A percentile compares a stretch with the other conserved stretches of the same genome.
phyloP scores from a whole-genome alignment of 2,113 vertebrate species.

The Phalacrocorax pelagicus region DNA sequence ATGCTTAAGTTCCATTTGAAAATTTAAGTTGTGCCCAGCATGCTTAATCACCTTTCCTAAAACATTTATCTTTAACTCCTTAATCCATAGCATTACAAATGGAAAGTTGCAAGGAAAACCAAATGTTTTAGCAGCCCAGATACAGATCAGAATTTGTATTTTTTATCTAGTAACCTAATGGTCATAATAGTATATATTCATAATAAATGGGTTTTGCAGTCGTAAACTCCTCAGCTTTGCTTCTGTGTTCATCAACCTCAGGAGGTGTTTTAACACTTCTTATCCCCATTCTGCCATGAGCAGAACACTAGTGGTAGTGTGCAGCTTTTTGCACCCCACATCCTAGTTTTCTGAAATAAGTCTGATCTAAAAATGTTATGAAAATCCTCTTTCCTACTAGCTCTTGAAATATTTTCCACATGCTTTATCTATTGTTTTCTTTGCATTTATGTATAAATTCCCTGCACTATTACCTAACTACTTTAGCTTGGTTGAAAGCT shows the following conservation, averaged over 20 bases:
- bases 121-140: neutral
- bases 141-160: neutral
- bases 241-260: neutral
- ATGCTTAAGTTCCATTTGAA: neutral
- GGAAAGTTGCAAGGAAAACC: neutral
- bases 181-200: neutral
- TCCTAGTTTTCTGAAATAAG: neutral
- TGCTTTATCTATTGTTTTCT: neutral
- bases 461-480: neutral
- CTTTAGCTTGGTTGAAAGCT: neutral
- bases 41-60: neutral
- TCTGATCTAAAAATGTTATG: neutral
- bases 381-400: neutral
- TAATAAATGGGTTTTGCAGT: neutral
- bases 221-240: neutral
- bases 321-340: neutral
- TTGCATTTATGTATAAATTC: neutral
- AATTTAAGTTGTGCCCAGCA: neutral
- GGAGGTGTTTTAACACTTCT: neutral
- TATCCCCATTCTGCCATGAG: neutral
- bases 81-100: neutral
- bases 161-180: neutral
- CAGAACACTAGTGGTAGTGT: neutral
- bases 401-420: neutral
- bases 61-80: neutral